A percentile compares a stretch with the other conserved stretches of the same genome.
These are phyloP conservation scores for Euthynnus affinis DNA, from an alignment of 2,797 vertebrate species.

Conservation along the genomic window DNA sequence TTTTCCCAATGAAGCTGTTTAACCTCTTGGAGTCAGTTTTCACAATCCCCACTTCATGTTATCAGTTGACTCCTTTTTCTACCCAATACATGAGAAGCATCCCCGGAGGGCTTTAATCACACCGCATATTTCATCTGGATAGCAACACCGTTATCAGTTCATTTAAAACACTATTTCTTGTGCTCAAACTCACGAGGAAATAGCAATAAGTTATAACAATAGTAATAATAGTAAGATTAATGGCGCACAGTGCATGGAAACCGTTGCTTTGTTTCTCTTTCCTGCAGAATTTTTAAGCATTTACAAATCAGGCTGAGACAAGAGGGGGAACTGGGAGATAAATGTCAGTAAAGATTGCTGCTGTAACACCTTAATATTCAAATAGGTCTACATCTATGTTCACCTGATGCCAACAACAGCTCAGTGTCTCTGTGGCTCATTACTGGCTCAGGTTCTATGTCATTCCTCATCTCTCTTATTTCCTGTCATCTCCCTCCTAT, in stretches of 20 bases:
- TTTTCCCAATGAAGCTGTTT: conserved; percentile 55
- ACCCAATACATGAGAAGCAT: conserved; percentile 42
- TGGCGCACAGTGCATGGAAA: not conserved
- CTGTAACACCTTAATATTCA: too few relatives aligned
- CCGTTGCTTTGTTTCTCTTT: too few relatives aligned
- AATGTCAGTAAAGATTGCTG: too few relatives aligned
- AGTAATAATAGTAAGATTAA: not conserved
- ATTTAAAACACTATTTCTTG: too few relatives aligned
- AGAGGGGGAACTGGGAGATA: not conserved
- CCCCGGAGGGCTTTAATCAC: conserved; percentile 54
- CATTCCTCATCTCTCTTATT: too few relatives aligned
- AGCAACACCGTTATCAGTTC: not conserved
- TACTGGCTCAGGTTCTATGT: too few relatives aligned
- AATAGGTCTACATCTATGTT: too few relatives aligned
- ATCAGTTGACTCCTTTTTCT: conserved; percentile 51
- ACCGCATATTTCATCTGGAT: not conserved
- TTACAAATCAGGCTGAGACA: not conserved
- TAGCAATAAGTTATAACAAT: too few relatives aligned
- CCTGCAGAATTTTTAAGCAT: not conserved
- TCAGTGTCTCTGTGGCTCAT: too few relatives aligned
- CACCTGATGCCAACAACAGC: too few relatives aligned
- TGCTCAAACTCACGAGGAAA: too few relatives aligned
- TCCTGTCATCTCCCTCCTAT: too few relatives aligned
- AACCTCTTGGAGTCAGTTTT: conserved; percentile 64
- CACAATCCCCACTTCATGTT: conserved; percentile 55